phyloP scores from a whole-genome alignment of 2,888 invertebrate genomes.

The Nomada ferruginata region DNA sequence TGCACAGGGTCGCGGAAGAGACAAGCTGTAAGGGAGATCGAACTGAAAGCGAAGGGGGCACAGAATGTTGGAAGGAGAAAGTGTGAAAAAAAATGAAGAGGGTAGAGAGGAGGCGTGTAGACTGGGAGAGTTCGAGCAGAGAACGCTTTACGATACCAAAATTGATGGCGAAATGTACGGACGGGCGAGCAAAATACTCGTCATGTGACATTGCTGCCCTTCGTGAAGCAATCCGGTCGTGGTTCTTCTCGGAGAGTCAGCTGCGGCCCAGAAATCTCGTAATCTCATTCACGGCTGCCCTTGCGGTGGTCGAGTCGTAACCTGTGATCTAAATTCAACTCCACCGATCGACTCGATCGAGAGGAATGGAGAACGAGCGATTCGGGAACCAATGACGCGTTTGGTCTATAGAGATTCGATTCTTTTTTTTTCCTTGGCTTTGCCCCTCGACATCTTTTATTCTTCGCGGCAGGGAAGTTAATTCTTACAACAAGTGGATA shows the following conservation, averaged over 20 bases:
- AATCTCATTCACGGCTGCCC: slow-evolving; percentile 51
- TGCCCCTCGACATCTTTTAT: background rate
- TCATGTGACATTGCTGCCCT: slow-evolving; percentile 60
- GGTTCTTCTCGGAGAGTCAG: slow-evolving; percentile 49
- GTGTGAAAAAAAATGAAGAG: slow-evolving; percentile 8
- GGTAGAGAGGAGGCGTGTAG: background rate
- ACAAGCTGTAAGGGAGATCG: slow-evolving; percentile 22
- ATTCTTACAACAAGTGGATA: no score
- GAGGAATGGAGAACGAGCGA: background rate
- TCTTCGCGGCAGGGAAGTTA: no score
- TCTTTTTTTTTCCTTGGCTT: background rate
- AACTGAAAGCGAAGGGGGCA: slow-evolving; percentile 4
- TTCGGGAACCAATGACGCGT: background rate
- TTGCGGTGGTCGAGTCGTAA: slow-evolving; percentile 2
- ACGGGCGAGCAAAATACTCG: slow-evolving; percentile 59
- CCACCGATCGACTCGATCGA: slow-evolving; percentile 9
- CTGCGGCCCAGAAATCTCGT: slow-evolving; percentile 46
- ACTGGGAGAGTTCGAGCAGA: slow-evolving; percentile 34
- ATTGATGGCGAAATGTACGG: slow-evolving; percentile 64
- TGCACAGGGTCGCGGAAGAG: slow-evolving; percentile 48
- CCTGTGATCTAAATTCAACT: slow-evolving; percentile 15
- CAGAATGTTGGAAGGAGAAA: slow-evolving; percentile 20
- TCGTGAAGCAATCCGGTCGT: slow-evolving; percentile 30
- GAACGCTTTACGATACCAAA: slow-evolving; percentile 61
- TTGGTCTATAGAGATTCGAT: background rate